These are phyloP conservation scores for Saturnia japonica DNA, from an alignment of 2,888 invertebrate species.

Conservation along the genomic window DNA sequence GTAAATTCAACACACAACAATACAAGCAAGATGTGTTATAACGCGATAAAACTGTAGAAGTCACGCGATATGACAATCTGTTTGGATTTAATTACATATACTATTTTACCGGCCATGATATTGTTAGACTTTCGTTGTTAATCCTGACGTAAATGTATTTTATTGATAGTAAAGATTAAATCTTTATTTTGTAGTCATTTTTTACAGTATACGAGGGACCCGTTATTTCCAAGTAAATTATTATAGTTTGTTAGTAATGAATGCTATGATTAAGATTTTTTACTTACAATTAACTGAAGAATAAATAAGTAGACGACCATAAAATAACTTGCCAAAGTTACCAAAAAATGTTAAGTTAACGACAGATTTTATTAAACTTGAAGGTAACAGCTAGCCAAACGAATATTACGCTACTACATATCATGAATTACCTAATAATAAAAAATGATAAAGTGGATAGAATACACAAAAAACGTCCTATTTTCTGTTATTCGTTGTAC, in stretches of 20 bases:
- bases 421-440: neutral
- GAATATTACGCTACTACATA: neutral
- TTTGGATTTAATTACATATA: constrained; percentile 11
- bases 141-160: constrained; percentile 9
- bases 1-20: constrained; percentile 6
- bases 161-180: constrained; percentile 1
- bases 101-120: neutral
- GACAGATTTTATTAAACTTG: neutral
- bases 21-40: neutral
- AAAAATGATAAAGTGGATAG: neutral
- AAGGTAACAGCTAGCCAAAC: neutral
- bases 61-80: constrained; percentile 12
- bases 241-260: too few relatives aligned
- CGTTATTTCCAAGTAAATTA: neutral
- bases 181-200: neutral
- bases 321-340: neutral
- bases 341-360: neutral
- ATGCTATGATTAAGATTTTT: too few relatives aligned
- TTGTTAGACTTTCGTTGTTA: constrained; percentile 10
- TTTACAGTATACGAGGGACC: neutral
- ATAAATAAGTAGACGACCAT: neutral
- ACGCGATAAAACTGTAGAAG: constrained; percentile 7
- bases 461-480: neutral
- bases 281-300: too few relatives aligned
- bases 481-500: neutral